Percentiles rank a stretch among this genome's conserved stretches.
phyloP scores from a whole-genome alignment of 2,888 invertebrate species.

The Stegana nigrithorax region DNA sequence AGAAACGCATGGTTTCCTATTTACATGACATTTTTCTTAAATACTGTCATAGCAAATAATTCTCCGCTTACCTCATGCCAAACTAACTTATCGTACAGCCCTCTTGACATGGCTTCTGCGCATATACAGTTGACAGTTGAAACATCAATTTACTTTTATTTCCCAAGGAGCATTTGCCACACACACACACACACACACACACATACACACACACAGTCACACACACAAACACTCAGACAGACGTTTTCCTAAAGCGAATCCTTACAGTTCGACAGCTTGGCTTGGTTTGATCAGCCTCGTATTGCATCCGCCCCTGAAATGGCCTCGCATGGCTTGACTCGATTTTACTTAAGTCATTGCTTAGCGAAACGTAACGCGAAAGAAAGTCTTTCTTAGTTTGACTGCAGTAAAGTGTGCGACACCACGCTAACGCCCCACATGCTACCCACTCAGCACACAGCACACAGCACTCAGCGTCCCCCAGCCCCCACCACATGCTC shows the following conservation, averaged over 20 bases:
- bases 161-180: constrained; percentile 21
- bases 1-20: too few species aligned
- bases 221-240: not conserved
- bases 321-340: too few species aligned
- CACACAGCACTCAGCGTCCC: not conserved
- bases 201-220: not conserved
- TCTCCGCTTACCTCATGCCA: too few species aligned
- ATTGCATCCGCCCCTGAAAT: too few species aligned
- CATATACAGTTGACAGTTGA: constrained; percentile 43
- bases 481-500: too few species aligned
- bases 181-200: not conserved
- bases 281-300: not conserved
- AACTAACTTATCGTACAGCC: too few species aligned
- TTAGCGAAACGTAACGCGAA: too few species aligned
- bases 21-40: too few species aligned
- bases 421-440: not conserved
- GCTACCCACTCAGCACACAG: not conserved
- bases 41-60: too few species aligned
- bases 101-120: not conserved
- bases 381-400: not conserved
- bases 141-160: constrained; percentile 60
- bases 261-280: not conserved
- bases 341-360: too few species aligned
- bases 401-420: not conserved
- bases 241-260: not conserved